Base-by-base conservation (phyloP, 2,888 invertebrate species). In the Netelia fuscicornis region DNA sequence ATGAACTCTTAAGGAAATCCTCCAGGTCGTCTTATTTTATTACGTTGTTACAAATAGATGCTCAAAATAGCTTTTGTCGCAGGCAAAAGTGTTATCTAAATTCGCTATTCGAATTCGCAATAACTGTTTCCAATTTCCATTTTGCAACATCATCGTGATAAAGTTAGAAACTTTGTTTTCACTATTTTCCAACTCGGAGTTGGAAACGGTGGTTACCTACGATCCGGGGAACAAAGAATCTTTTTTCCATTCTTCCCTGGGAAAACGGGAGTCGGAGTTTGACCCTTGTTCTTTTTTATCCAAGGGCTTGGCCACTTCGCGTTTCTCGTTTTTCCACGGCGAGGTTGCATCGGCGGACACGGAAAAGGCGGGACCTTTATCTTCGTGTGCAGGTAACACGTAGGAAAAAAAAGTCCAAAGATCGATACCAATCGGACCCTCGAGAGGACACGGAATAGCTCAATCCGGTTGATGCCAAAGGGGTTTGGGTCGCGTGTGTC, bases 291-390 rank as follows among this genome's bases (percentile, higher is more conserved):
- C 17, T n/a, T 64, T 56, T 71, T 78, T 84, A 48, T 25, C 60
- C 67, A 48, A 70, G 68, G 6, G 37, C 37, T 6, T 37, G 74
- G 72, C 67, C 68, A 77, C 81, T 78, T 56, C 48, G 81, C 72
- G 54, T 67, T 78, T 60, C 68, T 78, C 56, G 71, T 23, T 72
- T 68, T 56, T 10, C 48, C 37, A 37, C 6, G 48, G 25, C 42
- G 77, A 74, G 81, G 62, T 54, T 74, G 77, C 81, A 81, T 74
- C 64, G 67, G 13, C 48, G 62, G 44, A 84, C 85, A 81, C 56
- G 81, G 78, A 87, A 84, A 78, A 81, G 87, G 81, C 83, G 80
- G 81, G 65, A 62, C 74, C 54, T 67, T 42, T 44, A 76, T 71
- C 52, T 54, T 72, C 67, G 37, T 81, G 67, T 78, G 60, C 76